Conservation (phyloP, 2,113 vertebrate genomes). For the Pagrus major region DNA sequence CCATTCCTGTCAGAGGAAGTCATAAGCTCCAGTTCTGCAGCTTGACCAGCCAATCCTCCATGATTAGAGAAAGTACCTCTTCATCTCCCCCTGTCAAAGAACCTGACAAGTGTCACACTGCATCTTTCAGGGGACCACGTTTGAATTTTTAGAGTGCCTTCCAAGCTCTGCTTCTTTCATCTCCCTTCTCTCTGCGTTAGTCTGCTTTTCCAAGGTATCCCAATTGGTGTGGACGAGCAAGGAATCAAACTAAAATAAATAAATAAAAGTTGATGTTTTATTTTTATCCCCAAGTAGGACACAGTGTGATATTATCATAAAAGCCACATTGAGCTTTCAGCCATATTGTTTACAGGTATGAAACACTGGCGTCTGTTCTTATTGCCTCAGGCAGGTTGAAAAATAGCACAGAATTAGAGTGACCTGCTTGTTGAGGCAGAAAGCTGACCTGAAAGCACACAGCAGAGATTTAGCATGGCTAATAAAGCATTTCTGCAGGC, state of each 20-base stretch:
- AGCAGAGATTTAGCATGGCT: slow-evolving; percentile 5
- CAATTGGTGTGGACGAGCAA: slow-evolving; percentile 15
- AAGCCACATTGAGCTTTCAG: slow-evolving; percentile 25
- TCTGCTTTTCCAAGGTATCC: slow-evolving; percentile 20
- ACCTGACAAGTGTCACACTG: slow-evolving; percentile 37
- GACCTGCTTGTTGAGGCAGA: slow-evolving; percentile 52
- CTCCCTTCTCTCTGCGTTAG: background rate
- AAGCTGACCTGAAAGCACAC: slow-evolving; percentile 56
- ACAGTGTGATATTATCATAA: slow-evolving; percentile 19
- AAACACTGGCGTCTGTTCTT: slow-evolving; percentile 32
- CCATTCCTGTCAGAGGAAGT: background rate
- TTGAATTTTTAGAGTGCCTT: slow-evolving; percentile 23
- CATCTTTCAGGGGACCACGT: slow-evolving; percentile 31
- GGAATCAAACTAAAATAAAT: slow-evolving; percentile 5
- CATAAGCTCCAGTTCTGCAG: slow-evolving; percentile 14
- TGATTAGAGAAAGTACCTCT: slow-evolving; percentile 19
- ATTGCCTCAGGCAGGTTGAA: slow-evolving; percentile 44
- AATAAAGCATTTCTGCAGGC: slow-evolving; percentile 24
- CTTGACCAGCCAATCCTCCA: slow-evolving; percentile 21
- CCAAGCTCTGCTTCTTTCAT: slow-evolving; percentile 1
- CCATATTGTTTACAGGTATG: slow-evolving; percentile 55
- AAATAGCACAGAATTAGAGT: slow-evolving; percentile 38
- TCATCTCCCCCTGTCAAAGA: slow-evolving; percentile 38
- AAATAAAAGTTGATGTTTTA: slow-evolving; percentile 14
- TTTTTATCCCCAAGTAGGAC: slow-evolving; percentile 44